These are phyloP conservation scores for Grantiella picta DNA, from an alignment of 2,113 vertebrate genomes.

Conservation along the genomic window DNA sequence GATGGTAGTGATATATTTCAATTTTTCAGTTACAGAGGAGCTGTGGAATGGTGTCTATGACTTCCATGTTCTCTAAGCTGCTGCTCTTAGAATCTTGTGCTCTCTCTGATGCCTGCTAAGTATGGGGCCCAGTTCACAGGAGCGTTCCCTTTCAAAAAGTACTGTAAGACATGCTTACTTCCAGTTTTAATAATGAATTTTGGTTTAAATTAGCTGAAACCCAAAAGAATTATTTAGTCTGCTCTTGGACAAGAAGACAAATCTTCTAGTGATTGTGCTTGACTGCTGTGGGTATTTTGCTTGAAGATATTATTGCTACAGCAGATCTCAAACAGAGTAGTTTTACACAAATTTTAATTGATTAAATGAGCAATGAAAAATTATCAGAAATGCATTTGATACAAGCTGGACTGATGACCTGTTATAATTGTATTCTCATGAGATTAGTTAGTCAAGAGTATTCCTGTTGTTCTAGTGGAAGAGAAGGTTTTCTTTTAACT, in stretches of 20 bases:
- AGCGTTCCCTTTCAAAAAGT: background rate
- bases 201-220: background rate
- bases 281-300: background rate
- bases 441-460: background rate
- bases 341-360: background rate
- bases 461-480: background rate
- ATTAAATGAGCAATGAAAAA: background rate
- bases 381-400: background rate
- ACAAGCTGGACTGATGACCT: background rate
- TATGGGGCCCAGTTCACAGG: background rate
- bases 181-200: background rate
- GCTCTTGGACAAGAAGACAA: background rate
- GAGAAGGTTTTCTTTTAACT: background rate
- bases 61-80: background rate
- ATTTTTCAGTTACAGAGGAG: background rate
- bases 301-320: background rate
- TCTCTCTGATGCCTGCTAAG: background rate
- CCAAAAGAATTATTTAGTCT: background rate
- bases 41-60: background rate
- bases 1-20: background rate
- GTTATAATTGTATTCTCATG: background rate
- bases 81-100: background rate
- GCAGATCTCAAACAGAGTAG: background rate
- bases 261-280: background rate
- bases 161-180: background rate